Percentiles rank a stretch among this genome's conserved stretches.
These are phyloP conservation scores for Trematocara marginatum DNA, from an alignment of 2,113 vertebrate genomes.

Conservation along the genomic window DNA sequence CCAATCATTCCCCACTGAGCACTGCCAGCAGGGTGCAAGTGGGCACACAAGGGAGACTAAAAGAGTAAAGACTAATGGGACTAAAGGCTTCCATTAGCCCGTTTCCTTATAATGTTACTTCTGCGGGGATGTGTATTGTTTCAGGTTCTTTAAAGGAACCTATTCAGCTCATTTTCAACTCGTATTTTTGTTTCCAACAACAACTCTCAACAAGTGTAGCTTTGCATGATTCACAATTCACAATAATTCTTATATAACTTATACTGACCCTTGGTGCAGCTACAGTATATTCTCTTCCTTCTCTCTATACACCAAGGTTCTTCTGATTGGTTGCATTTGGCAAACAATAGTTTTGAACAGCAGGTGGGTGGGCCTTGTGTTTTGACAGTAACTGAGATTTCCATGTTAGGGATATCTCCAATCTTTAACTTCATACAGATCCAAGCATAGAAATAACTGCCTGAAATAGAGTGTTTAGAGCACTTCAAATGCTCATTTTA, in stretches of 20 bases:
- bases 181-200: neutral
- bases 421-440: neutral
- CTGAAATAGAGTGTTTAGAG: neutral
- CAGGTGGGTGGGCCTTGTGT: neutral
- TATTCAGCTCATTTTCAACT: accelerated
- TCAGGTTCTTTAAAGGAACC: neutral
- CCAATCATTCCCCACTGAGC: slow-evolving; percentile 7
- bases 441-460: neutral
- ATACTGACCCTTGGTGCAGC: neutral
- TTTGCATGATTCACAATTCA: neutral
- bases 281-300: neutral
- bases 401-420: neutral
- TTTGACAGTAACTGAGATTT: neutral
- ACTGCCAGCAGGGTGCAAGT: neutral
- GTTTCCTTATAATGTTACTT: neutral
- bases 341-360: neutral
- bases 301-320: accelerated
- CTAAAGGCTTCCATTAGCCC: neutral
- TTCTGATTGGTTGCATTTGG: neutral
- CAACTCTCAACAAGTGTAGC: neutral
- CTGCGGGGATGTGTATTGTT: neutral
- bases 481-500: neutral
- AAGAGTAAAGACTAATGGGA: neutral
- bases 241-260: neutral
- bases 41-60: neutral